Base-by-base conservation (phyloP, 1,140 invertebrate species). In the Zaprionus inermis region DNA sequence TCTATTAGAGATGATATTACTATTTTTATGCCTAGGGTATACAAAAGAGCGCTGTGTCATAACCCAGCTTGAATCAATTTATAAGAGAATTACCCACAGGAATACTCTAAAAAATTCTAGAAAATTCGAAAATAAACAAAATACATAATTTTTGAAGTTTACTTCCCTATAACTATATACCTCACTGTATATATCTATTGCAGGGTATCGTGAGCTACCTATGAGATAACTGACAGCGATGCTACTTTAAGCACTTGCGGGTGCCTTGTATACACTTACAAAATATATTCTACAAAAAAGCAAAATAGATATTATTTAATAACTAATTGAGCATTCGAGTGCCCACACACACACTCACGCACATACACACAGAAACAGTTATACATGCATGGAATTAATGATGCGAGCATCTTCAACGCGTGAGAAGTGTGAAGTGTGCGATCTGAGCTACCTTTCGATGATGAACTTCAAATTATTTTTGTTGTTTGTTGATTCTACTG, bases 301-400 rank as follows among this genome's bases (percentile, higher is more conserved):
- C 52, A 66, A 55, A 81, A 76, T 67, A 78, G 75, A 66, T 67
- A 78, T 75, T 81, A 89, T 89, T 89, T 81, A 88, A 90, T 84
- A 89, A 90, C 85, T 89, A 89, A 89, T 90, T 89, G 84, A 76
- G 78, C 78, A 65, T 71, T 56, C 22, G 41, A 65, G 55, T 75
- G 60, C 54, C 44, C 69, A 57, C 66, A 71, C 28, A 63, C 58
- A 55, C 57, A 52, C 28, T n/a, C 55, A 57, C 34, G 28, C 16
- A 69, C 46, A 59, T 5, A 41, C 49, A 49, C 41, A 69, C 11
- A 24, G 24, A 28, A 30, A 69, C 32, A 24, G 51, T 18, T 18
- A 36, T 12, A 51, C 70, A 81, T 73, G 76, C 80, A 84, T 78
- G 79, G 66, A 81, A 90, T 81, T 89, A 84, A 89, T 89, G 69